Conservation (phyloP, 2,888 invertebrate genomes). For the Megalurothrips usitatus region DNA sequence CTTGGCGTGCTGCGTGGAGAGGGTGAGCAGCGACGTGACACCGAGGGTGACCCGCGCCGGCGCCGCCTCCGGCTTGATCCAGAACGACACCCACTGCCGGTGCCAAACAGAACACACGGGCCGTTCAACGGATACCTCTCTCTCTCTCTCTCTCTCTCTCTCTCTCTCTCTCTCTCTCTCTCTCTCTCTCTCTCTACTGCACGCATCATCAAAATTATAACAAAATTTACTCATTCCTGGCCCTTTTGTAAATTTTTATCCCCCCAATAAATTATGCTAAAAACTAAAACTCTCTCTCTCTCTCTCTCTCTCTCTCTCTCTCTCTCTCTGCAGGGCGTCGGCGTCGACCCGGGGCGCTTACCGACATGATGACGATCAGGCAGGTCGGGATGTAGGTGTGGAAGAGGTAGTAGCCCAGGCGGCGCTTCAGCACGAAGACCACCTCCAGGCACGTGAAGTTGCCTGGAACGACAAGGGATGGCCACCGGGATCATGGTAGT, state of each 20-base stretch:
- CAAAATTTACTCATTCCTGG: too few species aligned
- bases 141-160: too few species aligned
- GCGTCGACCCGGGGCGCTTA: slow-evolving; percentile 48
- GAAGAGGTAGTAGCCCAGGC: slow-evolving; percentile 86
- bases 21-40: slow-evolving; percentile 80
- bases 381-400: slow-evolving; percentile 93
- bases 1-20: slow-evolving; percentile 89
- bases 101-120: too few species aligned
- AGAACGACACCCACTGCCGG: slow-evolving; percentile 84
- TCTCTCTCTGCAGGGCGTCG: too few species aligned
- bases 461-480: slow-evolving; percentile 51
- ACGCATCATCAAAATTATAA: too few species aligned
- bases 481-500: neutral
- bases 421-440: slow-evolving; percentile 79
- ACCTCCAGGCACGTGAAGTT: slow-evolving; percentile 91
- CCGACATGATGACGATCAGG: slow-evolving; percentile 91
- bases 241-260: too few species aligned
- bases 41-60: slow-evolving; percentile 89
- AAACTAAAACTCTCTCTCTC: too few species aligned
- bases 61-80: slow-evolving; percentile 92
- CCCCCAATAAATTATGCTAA: too few species aligned
- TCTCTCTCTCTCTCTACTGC: too few species aligned
- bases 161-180: too few species aligned
- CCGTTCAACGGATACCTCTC: too few species aligned
- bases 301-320: too few species aligned